Conservation (phyloP, 2,113 vertebrate species). For the Climacteris rufus region DNA sequence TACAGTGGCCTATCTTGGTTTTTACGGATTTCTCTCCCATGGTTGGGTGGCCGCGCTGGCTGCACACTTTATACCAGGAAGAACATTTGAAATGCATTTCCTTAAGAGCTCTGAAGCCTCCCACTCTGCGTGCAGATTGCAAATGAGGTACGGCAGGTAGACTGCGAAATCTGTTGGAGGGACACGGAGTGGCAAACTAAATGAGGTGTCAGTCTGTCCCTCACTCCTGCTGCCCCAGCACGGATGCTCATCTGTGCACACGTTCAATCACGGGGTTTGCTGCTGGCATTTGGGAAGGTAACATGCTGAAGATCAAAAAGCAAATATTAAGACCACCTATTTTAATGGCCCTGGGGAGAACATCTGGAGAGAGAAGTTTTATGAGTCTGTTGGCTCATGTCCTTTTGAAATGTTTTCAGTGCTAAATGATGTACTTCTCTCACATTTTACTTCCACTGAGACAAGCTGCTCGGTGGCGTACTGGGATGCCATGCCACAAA, state of each 20-base stretch:
- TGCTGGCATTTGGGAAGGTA: neutral
- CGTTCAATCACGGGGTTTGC: neutral
- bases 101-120: constrained; percentile 12
- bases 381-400: constrained; percentile 23
- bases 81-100: constrained; percentile 15
- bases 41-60: neutral
- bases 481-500: neutral
- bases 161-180: neutral
- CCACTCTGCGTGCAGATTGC: neutral
- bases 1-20: neutral
- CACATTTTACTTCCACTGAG: neutral
- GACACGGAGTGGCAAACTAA: neutral
- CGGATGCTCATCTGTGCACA: neutral
- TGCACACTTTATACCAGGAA: neutral
- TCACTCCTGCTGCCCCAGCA: neutral
- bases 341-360: constrained; percentile 31
- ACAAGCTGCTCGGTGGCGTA: neutral
- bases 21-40: neutral
- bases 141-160: neutral
- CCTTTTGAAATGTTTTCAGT: constrained; percentile 53
- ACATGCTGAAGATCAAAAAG: constrained; percentile 17
- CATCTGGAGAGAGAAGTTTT: constrained; percentile 55
- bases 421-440: constrained; percentile 27
- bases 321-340: constrained; percentile 37
- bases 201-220: neutral